Base-by-base conservation (phyloP, 1,140 invertebrate species). In the Forficula auricularia region DNA sequence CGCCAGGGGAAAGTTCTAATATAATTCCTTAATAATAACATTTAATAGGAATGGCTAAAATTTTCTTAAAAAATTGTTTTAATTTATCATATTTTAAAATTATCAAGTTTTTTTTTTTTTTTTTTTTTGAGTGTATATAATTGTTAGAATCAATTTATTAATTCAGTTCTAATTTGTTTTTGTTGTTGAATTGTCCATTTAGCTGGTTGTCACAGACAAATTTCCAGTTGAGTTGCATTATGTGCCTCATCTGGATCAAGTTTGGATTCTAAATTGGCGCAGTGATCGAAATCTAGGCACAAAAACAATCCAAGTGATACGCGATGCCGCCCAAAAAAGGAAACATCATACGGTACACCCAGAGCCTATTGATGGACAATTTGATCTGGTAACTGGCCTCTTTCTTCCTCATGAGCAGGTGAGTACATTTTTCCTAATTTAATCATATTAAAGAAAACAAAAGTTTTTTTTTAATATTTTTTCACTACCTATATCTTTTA, bases 271-370 rank as follows among this genome's bases (percentile, higher is more conserved):
- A 19, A 82, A 81, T 55, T 82, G 79, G 77, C 66, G 74, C 16
- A 64, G 64, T 12, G 61, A 67, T 19, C 53, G 59, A 19, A 64
- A 72, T 50, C 60, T 67, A 39, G 75, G 75, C 6, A 67, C 73
- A 31, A 82, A 82, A 60, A 84, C 80, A 1, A 68, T 85, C 40
- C 73, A 77, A 55, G 76, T 85, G 8, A 82, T 86, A 47, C 59
- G 79, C 18, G 77, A 82, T 56, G 79, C 78, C 32, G 72, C 73
- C 12, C 73, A 82, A 55, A 79, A 79, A 56, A 67, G 72, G 46
- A 79, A 81, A 55, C 80, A 84, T 54, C 75, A 79, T 53, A 75
- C 78, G 0, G 77, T 84, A 1, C 80, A 84, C 55, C 79, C 79
- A 0, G 79, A 83, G 54, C 79, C 81, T 2, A 77, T 84, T 20